Evolutionary conservation across 2,113 vertebrate species (phyloP).

Genomic region (Limnothrissa miodon): DNA sequence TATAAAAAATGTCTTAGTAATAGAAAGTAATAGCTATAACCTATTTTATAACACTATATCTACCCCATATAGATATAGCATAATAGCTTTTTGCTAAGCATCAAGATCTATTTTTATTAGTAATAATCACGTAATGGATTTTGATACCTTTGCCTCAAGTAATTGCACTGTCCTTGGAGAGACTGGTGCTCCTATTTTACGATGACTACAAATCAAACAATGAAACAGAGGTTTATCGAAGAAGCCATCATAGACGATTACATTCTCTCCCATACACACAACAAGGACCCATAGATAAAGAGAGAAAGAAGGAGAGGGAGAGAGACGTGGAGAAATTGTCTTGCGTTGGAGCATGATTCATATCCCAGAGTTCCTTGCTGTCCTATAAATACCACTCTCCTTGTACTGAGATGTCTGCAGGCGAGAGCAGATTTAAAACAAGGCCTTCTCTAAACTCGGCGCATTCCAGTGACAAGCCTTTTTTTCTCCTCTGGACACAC

Average conservation of each 20-base stretch:
- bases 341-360: constrained; percentile 27
- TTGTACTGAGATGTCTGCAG: constrained; percentile 36
- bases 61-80: background rate
- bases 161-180: background rate
- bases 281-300: background rate
- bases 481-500: constrained; percentile 9
- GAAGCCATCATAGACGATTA: constrained; percentile 13
- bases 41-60: background rate
- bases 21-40: background rate
- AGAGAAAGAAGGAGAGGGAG: background rate
- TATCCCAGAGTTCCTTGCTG: constrained; percentile 31
- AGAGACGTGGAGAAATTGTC: background rate
- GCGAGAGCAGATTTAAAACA: constrained; percentile 25
- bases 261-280: background rate
- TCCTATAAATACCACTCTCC: constrained; percentile 43
- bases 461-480: background rate
- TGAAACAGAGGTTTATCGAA: constrained; percentile 11
- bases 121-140: constrained; percentile 9
- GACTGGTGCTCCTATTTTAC: background rate
- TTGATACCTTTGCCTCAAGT: background rate
- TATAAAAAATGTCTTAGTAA: background rate
- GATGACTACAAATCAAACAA: constrained; percentile 15
- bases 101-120: background rate
- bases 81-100: background rate
- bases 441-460: constrained; percentile 25